phyloP scores from a whole-genome alignment of 2,113 vertebrate species.

The Pteronura brasiliensis region DNA sequence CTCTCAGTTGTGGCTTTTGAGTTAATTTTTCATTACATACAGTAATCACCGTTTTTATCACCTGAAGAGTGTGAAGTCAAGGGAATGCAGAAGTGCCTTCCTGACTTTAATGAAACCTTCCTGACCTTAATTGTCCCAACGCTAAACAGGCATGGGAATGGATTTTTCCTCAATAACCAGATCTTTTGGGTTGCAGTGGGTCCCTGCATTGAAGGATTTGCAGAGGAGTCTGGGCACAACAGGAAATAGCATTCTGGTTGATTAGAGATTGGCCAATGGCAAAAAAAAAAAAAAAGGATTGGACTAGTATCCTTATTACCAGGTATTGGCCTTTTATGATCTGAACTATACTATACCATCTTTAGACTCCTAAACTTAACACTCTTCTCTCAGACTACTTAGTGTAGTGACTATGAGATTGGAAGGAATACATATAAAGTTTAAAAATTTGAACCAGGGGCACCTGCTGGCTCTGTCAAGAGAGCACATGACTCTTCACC shows the following conservation, averaged over 20 bases:
- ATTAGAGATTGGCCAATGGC: not conserved
- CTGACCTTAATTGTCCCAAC: not conserved
- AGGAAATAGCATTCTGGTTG: not conserved
- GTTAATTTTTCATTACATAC: not conserved
- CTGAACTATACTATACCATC: not conserved
- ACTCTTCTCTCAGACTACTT: not conserved
- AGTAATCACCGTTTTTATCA: not conserved
- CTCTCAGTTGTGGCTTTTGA: not conserved
- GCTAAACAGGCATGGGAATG: not conserved
- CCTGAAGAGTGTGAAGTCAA: not conserved
- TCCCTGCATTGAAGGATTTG: not conserved
- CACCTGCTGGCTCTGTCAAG: not conserved
- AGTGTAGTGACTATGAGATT: not conserved
- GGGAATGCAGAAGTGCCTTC: not conserved
- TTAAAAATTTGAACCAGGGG: not conserved
- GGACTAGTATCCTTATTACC: not conserved
- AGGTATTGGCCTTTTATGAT: not conserved
- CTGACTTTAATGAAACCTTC: not conserved
- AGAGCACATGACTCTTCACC: not conserved
- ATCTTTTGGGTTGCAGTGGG: not conserved
- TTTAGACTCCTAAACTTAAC: not conserved
- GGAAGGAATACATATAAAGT: not conserved
- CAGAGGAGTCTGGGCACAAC: not conserved
- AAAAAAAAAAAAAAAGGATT: not conserved
- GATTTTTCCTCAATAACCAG: not conserved